Conservation (phyloP, 2,113 vertebrate species). For the Micromys minutus region DNA sequence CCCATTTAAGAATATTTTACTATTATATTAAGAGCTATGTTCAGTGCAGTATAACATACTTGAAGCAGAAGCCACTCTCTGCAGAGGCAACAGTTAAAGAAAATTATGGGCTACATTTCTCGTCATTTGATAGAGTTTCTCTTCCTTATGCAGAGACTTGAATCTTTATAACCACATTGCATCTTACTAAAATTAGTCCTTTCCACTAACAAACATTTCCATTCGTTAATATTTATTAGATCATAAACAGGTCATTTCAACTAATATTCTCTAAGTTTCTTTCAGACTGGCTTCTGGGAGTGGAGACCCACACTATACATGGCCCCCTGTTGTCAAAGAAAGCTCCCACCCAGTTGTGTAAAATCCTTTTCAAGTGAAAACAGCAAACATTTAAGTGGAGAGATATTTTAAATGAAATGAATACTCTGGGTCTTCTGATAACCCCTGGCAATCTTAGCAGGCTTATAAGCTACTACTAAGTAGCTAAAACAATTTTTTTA, state of each 20-base stretch:
- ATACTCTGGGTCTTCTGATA: slow-evolving; percentile 3
- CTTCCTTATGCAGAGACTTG: background rate
- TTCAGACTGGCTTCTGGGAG: slow-evolving; percentile 16
- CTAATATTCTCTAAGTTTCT: background rate
- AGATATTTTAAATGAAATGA: slow-evolving; percentile 9
- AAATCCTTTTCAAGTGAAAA: slow-evolving; percentile 1
- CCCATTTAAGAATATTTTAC: background rate
- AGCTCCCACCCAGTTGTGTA: background rate
- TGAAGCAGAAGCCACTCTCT: background rate
- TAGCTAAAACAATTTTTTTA: slow-evolving; percentile 37
- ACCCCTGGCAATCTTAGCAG: background rate
- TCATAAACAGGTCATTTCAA: background rate
- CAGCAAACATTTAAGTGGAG: background rate
- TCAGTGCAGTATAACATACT: background rate
- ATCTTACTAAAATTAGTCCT: background rate
- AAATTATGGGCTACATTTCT: background rate
- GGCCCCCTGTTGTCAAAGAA: background rate
- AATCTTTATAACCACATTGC: background rate
- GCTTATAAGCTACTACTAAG: slow-evolving; percentile 42
- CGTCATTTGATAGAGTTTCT: slow-evolving; percentile 34
- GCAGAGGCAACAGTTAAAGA: background rate
- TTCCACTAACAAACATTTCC: background rate
- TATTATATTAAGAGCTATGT: background rate
- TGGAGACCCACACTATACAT: background rate
- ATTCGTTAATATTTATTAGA: slow-evolving; percentile 47